A percentile compares a stretch with the other conserved stretches of the same genome.
phyloP scores from a whole-genome alignment of 2,888 invertebrate genomes.

The Mylabris sibirica region DNA sequence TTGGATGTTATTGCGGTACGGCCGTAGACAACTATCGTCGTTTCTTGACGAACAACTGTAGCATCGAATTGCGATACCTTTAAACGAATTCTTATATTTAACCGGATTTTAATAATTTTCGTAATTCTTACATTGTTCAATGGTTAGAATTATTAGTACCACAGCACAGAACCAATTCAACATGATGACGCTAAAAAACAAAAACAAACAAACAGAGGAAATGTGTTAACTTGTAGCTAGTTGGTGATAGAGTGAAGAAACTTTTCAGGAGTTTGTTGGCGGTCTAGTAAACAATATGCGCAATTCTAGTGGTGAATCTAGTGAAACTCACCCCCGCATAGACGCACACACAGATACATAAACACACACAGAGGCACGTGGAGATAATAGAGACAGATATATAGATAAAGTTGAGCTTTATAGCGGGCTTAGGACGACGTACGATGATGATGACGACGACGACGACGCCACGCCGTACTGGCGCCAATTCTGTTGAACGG shows the following conservation, averaged over 20 bases:
- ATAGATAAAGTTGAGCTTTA: conserved; percentile 4
- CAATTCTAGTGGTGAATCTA: conserved; percentile 12
- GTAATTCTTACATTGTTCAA: conserved; percentile 8
- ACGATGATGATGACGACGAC: background rate
- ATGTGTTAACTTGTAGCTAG: background rate
- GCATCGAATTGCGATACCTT: conserved; percentile 47
- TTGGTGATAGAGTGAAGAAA: conserved; percentile 2
- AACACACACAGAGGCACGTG: too few relatives aligned
- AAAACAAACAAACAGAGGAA: conserved; percentile 12
- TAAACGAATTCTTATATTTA: conserved; percentile 15
- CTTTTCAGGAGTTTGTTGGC: background rate
- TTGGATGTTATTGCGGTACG: conserved; percentile 44
- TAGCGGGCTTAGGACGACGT: background rate
- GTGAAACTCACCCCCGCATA: conserved; percentile 5
- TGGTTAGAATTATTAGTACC: background rate
- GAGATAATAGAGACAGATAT: background rate
- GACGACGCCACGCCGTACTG: conserved; percentile 33
- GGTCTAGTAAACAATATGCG: conserved; percentile 3
- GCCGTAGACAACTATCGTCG: conserved; percentile 50
- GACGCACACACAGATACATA: conserved; percentile 10
- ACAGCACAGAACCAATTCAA: background rate
- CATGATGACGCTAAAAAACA: background rate
- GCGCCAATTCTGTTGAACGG: conserved; percentile 28
- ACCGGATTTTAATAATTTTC: background rate
- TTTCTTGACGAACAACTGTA: conserved; percentile 53